Percentiles rank a stretch among this genome's conserved stretches.
Evolutionary conservation across 2,113 vertebrate species (phyloP).

Genomic region (Varanus salvator): DNA sequence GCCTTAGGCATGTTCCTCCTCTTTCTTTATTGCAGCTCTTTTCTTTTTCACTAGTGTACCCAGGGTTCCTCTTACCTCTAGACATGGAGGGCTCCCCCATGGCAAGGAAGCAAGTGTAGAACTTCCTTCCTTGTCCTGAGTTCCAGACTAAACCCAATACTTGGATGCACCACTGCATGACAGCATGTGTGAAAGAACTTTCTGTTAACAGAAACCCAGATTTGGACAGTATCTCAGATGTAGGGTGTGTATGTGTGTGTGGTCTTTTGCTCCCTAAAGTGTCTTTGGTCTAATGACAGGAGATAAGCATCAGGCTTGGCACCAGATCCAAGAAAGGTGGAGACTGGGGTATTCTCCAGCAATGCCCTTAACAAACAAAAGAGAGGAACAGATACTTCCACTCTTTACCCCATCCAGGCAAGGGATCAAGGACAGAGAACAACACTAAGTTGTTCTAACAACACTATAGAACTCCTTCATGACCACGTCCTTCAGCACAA

Average conservation of each 20-base stretch:
- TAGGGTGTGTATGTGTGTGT: not conserved
- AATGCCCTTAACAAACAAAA: not conserved
- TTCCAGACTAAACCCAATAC: not conserved
- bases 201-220: not conserved
- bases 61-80: not conserved
- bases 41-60: not conserved
- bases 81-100: not conserved
- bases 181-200: not conserved
- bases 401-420: not conserved
- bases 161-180: not conserved
- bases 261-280: not conserved
- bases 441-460: too few relatives aligned
- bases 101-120: not conserved
- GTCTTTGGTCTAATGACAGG: not conserved
- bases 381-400: too few relatives aligned
- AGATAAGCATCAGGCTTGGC: not conserved
- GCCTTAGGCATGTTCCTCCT: not conserved
- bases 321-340: not conserved
- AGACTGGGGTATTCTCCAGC: not conserved
- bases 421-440: not conserved
- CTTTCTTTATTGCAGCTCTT: not conserved
- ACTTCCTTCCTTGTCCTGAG: not conserved
- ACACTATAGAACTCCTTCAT: not conserved
- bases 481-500: not conserved
- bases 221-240: not conserved